Percentiles rank a stretch among this genome's conserved stretches.
phyloP scores from a whole-genome alignment of 2,888 invertebrate species.

The Cephus nigrinus region DNA sequence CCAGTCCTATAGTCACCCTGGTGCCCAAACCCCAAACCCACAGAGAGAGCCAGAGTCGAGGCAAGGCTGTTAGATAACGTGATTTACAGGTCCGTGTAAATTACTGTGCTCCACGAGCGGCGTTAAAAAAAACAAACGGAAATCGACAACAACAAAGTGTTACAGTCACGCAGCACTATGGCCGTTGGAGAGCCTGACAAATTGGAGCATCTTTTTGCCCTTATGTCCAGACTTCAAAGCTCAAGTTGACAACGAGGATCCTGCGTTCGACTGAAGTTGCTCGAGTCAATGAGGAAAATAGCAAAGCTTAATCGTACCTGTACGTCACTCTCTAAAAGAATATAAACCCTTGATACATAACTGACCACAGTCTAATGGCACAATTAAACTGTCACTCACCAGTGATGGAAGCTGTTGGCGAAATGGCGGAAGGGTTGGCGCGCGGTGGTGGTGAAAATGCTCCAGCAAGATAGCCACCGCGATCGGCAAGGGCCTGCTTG shows the following conservation, averaged over 20 bases:
- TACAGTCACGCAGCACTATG: slow-evolving; percentile 30
- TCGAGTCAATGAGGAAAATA: neutral
- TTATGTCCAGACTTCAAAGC: neutral
- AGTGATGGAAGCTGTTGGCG: slow-evolving; percentile 60
- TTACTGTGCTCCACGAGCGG: slow-evolving; percentile 53
- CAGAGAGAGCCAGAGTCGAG: slow-evolving; percentile 10
- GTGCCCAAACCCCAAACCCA: neutral
- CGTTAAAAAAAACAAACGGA: slow-evolving; percentile 55
- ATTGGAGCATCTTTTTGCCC: slow-evolving; percentile 9
- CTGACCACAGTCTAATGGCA: neutral
- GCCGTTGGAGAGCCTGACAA: slow-evolving; percentile 9
- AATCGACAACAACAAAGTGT: slow-evolving; percentile 56
- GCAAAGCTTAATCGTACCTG: neutral
- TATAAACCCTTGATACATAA: neutral
- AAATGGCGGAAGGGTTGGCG: slow-evolving; percentile 59
- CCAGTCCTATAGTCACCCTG: neutral
- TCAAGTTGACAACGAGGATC: neutral
- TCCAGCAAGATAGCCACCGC: slow-evolving; percentile 61
- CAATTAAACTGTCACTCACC: slow-evolving; percentile 46
- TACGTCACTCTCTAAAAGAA: neutral
- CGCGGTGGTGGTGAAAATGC: slow-evolving; percentile 64
- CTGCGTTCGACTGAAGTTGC: neutral
- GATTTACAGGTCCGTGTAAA: slow-evolving; percentile 58
- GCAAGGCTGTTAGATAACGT: slow-evolving; percentile 54
- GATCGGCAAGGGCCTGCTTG: slow-evolving; percentile 78